Percentiles rank a stretch among this genome's conserved stretches.
Evolutionary conservation across 2,113 vertebrate genomes (phyloP).

Genomic region (Bubo scandiacus): DNA sequence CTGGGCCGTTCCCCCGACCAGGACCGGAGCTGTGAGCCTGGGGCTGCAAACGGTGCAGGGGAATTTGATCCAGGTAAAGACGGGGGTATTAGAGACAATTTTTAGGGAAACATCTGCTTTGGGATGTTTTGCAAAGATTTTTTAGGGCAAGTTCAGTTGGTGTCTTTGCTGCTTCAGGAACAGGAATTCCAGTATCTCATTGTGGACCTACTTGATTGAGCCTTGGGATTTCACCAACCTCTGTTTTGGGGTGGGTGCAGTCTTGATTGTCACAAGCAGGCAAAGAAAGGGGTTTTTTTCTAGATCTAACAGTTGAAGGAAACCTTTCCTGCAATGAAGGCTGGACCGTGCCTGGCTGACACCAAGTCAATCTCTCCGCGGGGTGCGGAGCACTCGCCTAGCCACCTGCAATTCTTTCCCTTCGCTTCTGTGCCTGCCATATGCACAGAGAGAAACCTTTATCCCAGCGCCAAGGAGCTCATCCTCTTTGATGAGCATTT

Average conservation of each 20-base stretch:
- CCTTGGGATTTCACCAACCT: background rate
- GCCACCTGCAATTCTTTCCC: background rate
- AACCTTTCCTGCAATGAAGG: background rate
- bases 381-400: background rate
- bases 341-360: background rate
- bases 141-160: no score
- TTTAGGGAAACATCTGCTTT: background rate
- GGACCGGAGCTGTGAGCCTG: background rate
- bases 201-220: no score
- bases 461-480: background rate
- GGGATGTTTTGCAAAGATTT: background rate
- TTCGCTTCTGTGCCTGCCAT: rapidly evolving
- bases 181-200: background rate
- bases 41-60: background rate
- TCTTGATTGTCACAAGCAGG: background rate
- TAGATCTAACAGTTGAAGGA: background rate
- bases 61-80: background rate
- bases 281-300: background rate
- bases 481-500: background rate
- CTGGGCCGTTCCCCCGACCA: rapidly evolving
- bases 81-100: background rate
- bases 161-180: background rate
- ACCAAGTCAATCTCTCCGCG: background rate
- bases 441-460: rapidly evolving
- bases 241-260: background rate